Evolutionary conservation across 2,888 invertebrate species (phyloP), one percentile per base, ranked within the genome.

Genomic region (Drosophila rubida): DNA sequence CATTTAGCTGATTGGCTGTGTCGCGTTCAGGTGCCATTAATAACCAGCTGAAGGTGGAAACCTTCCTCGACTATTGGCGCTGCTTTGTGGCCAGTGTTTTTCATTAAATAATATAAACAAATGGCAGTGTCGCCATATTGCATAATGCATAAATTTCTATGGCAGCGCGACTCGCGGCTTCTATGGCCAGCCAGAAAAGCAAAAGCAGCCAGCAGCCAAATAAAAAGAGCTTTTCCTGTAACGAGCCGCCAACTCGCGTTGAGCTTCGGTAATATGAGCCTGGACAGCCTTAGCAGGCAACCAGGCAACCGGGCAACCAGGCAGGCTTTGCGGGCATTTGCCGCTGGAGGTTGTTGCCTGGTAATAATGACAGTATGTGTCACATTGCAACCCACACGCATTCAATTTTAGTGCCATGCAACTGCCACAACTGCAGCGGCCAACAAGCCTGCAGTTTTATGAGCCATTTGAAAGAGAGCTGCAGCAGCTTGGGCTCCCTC

Each of bases 281-380:
- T 69, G 80, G 80, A 37, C 72, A 61, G 75, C 46, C n/a, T n/a
- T n/a, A n/a, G n/a, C 48, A 27, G 45, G 23, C 14, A 1, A 23
- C 3, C 19, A 19, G 14, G 45, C 35, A 7, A 7, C 6, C 25
- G 11, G 35, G 16, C 30, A 44, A 19, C 39, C 11, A 32, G 30
- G 11, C 3, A 23, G 23, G 45, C 32, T n/a, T 14, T 13, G 6
- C 23, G 11, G 35, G 25, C 41, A 35, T 35, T 49, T 41, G 68
- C 74, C 80, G 80, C 69, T 75, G 66, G 86, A 79, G 88, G 80
- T 75, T 85, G 87, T 75, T 84, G 78, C 78, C 73, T 87, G 86
- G 87, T 88, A 88, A 89, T 90, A 90, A 88, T 90, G 90, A 84
- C 89, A 90, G 86, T 82, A 89, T 90, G 84, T 90, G 90, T 87